Conservation (phyloP, 2,797 vertebrate species). For the Myiotriccus ornatus region DNA sequence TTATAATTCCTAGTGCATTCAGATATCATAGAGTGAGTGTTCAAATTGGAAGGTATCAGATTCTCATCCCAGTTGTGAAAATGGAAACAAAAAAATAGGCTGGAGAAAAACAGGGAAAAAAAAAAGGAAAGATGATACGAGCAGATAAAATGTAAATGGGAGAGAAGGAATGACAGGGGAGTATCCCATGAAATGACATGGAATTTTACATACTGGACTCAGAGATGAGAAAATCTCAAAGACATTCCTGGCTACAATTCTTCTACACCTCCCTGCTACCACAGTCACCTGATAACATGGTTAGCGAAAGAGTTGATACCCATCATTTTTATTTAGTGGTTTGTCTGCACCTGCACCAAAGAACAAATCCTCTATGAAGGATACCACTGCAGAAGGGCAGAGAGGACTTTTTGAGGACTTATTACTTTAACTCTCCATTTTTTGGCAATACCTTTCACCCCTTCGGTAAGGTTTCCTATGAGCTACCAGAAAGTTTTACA, state of each 20-base stretch:
- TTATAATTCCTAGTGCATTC: background rate
- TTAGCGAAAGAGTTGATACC: rapidly evolving
- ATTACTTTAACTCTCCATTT: background rate
- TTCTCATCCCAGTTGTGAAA: background rate
- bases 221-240: rapidly evolving
- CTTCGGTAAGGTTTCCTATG: background rate
- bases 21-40: background rate
- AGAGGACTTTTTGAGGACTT: background rate
- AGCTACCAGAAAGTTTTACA: background rate
- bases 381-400: background rate
- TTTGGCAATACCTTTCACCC: background rate
- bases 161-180: background rate
- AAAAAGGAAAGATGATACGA: background rate
- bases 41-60: background rate
- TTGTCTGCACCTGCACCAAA: background rate
- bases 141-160: background rate
- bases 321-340: background rate
- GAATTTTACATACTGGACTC: background rate
- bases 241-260: background rate
- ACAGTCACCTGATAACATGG: rapidly evolving
- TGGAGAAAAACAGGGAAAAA: background rate
- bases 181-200: background rate
- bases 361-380: background rate
- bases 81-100: background rate
- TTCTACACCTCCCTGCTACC: background rate